A percentile compares a stretch with the other conserved stretches of the same genome.
These are phyloP conservation scores for Cavia aperea DNA, from an alignment of 2,113 vertebrate species.

Conservation along the genomic window DNA sequence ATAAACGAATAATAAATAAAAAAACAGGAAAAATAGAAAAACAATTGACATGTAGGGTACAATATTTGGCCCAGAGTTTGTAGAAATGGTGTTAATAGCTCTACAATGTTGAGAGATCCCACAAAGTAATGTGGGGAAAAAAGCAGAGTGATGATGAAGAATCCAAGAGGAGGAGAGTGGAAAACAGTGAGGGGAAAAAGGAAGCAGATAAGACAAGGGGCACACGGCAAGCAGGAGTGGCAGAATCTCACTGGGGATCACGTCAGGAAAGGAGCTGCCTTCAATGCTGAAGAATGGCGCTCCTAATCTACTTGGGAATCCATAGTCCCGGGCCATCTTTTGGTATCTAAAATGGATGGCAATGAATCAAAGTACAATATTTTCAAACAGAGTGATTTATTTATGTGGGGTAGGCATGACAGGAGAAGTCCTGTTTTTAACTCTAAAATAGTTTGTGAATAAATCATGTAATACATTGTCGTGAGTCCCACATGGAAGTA, in stretches of 20 bases:
- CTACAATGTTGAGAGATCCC: not conserved
- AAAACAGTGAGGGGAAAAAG: not conserved
- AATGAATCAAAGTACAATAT: conserved; percentile 9
- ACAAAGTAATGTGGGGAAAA: not conserved
- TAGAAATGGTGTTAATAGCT: not conserved
- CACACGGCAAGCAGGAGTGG: not conserved
- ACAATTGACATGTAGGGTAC: not conserved
- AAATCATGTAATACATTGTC: conserved; percentile 54
- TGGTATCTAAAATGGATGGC: not conserved
- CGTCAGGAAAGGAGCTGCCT: not conserved
- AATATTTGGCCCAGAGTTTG: not conserved
- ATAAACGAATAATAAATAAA: not conserved
- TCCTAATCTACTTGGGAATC: conserved; percentile 22
- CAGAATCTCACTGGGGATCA: not conserved
- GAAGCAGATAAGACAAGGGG: not conserved
- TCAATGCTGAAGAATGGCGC: not conserved
- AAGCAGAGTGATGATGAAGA: not conserved
- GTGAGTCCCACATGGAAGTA: conserved; percentile 25
- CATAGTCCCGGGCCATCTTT: not conserved
- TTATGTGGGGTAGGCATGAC: not conserved
- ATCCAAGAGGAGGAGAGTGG: not conserved
- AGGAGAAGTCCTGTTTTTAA: conserved; percentile 42
- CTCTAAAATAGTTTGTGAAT: conserved; percentile 47
- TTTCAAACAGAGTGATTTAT: conserved; percentile 37
- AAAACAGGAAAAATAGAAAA: not conserved